Percentiles rank a stretch among this genome's conserved stretches.
Evolutionary conservation across 2,113 vertebrate species (phyloP).

Genomic region (Poecilia latipinna): DNA sequence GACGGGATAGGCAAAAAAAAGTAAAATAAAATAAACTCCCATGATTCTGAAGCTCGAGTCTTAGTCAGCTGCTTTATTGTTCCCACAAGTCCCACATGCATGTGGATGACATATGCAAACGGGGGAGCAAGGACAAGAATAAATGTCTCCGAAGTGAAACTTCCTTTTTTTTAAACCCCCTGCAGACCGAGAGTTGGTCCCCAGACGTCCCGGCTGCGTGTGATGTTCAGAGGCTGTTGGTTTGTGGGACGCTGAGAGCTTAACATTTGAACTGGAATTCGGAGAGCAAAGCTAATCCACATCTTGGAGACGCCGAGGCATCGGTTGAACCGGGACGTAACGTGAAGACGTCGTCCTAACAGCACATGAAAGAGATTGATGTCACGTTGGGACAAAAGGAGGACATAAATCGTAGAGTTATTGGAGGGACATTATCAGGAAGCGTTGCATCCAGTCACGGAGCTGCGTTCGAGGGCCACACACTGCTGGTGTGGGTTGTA

Average conservation of each 20-base stretch:
- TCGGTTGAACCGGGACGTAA: not conserved
- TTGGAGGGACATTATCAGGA: too few species aligned
- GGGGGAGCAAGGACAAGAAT: constrained; percentile 22
- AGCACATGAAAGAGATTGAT: constrained; percentile 5
- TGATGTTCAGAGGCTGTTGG: not conserved
- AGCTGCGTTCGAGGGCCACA: too few species aligned
- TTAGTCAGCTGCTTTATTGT: constrained; percentile 44
- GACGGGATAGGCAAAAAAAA: constrained; percentile 32
- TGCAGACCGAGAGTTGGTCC: constrained; percentile 8
- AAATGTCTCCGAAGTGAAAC: constrained; percentile 5
- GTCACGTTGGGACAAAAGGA: not conserved
- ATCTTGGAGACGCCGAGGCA: constrained; percentile 2
- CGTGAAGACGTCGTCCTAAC: constrained; percentile 14
- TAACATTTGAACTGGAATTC: constrained; percentile 20
- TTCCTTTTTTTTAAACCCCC: constrained; percentile 7
- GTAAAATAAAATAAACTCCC: constrained; percentile 2
- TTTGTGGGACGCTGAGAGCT: not conserved
- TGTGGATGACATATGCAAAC: constrained; percentile 27
- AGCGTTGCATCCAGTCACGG: too few species aligned
- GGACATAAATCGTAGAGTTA: not conserved
- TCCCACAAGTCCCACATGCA: constrained; percentile 37
- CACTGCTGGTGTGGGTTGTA: not conserved
- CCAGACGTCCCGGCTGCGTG: not conserved
- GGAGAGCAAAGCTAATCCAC: not conserved
- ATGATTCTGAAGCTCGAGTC: constrained; percentile 17